Conservation (phyloP, 2,113 vertebrate genomes). For the Dromas ardeola region DNA sequence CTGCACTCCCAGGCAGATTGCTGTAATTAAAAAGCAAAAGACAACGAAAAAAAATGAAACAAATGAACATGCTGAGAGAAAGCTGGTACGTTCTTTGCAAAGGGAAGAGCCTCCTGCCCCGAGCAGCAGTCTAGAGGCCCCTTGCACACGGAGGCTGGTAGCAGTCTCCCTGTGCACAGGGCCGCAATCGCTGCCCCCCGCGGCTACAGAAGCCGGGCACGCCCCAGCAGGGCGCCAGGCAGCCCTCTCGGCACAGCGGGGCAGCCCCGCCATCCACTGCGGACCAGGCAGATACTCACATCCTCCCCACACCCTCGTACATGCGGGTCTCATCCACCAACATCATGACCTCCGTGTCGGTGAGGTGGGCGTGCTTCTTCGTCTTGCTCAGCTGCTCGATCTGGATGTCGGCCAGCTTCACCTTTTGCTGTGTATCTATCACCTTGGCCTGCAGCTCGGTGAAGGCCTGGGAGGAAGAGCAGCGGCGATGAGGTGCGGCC, state of each 20-base stretch:
- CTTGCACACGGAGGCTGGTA: rapidly evolving
- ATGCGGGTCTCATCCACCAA: slow-evolving; percentile 88
- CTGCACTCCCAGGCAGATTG: rapidly evolving
- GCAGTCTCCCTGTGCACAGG: rapidly evolving
- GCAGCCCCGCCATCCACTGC: rapidly evolving
- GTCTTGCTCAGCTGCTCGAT: slow-evolving; percentile 92
- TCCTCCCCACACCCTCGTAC: slow-evolving; percentile 95
- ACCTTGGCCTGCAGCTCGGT: slow-evolving; percentile 94
- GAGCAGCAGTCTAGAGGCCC: not conserved
- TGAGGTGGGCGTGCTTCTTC: slow-evolving; percentile 92
- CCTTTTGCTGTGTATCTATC: slow-evolving; percentile 96
- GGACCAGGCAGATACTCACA: slow-evolving; percentile 80
- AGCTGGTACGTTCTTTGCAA: not conserved
- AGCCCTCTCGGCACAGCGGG: too few relatives aligned
- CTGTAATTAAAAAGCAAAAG: not conserved
- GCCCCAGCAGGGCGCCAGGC: not conserved
- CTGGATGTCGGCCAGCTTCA: slow-evolving; percentile 92
- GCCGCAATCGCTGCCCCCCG: rapidly evolving
- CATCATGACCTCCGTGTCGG: slow-evolving; percentile 85
- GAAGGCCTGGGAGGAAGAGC: slow-evolving; percentile 82
- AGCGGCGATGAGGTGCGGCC: not conserved
- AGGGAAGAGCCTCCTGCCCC: not conserved
- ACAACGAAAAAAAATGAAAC: not conserved
- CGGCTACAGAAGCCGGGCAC: rapidly evolving
- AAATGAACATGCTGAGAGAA: rapidly evolving